Conservation (phyloP, 1,140 invertebrate species). For the Drosophila bocki region DNA sequence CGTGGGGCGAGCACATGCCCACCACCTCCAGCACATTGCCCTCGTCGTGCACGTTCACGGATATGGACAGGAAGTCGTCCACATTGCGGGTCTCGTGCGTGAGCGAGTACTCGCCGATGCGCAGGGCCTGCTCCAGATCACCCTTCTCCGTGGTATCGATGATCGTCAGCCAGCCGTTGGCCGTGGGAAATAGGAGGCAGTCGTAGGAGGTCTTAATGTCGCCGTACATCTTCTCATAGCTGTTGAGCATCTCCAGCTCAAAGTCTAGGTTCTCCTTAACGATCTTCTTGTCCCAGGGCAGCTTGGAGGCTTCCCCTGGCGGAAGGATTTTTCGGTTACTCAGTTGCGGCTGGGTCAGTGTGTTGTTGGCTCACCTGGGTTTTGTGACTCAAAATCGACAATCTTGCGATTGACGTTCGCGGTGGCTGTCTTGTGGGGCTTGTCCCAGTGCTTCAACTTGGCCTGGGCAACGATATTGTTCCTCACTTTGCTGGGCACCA, state of each 20-base stretch:
- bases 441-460: slow-evolving; percentile 95
- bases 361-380: slow-evolving; percentile 73
- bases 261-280: slow-evolving; percentile 96
- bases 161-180: slow-evolving; percentile 89
- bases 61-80: slow-evolving; percentile 95
- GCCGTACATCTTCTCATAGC: slow-evolving; percentile 94
- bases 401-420: slow-evolving; percentile 92
- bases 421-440: slow-evolving; percentile 90
- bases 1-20: slow-evolving; percentile 96
- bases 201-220: slow-evolving; percentile 96
- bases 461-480: slow-evolving; percentile 94
- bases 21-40: slow-evolving; percentile 97
- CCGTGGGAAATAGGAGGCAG: slow-evolving; percentile 95
- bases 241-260: slow-evolving; percentile 92
- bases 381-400: slow-evolving; percentile 90
- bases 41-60: slow-evolving; percentile 96
- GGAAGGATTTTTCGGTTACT: not conserved
- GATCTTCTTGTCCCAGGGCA: slow-evolving; percentile 90
- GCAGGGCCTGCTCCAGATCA: slow-evolving; percentile 90
- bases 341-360: not conserved
- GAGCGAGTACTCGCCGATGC: slow-evolving; percentile 94
- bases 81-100: slow-evolving; percentile 93
- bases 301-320: slow-evolving; percentile 60
- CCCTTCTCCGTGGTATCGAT: slow-evolving; percentile 86
- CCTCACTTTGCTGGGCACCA: slow-evolving; percentile 93